Evolutionary conservation across 2,113 vertebrate genomes (phyloP).

Genomic region (Eonycteris spelaea): DNA sequence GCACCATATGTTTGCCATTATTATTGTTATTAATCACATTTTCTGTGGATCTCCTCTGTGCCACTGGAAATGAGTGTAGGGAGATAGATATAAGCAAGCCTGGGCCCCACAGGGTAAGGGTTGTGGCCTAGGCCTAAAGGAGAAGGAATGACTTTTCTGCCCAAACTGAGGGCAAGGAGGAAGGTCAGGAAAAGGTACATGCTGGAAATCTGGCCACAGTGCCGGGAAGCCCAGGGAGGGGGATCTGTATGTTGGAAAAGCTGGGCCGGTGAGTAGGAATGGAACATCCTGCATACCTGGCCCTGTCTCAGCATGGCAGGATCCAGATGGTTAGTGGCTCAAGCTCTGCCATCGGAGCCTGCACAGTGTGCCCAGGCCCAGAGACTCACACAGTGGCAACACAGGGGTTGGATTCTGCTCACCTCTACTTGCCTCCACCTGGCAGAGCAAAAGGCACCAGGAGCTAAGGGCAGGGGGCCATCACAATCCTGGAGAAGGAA

Average conservation of each 20-base stretch:
- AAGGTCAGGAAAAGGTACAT: not conserved
- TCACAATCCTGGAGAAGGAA: not conserved
- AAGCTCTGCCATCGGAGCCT: not conserved
- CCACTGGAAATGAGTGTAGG: not conserved
- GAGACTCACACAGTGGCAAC: not conserved
- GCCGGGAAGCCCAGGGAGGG: not conserved
- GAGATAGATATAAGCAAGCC: not conserved
- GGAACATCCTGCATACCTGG: accelerated
- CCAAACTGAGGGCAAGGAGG: not conserved
- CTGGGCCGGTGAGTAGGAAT: not conserved
- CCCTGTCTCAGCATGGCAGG: not conserved
- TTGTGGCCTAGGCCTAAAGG: not conserved
- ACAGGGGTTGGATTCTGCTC: not conserved
- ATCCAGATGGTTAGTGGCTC: not conserved
- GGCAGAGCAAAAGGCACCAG: not conserved
- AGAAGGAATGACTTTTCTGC: not conserved
- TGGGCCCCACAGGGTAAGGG: not conserved
- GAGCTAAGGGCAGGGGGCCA: not conserved
- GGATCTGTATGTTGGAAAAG: not conserved
- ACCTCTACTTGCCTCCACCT: not conserved
- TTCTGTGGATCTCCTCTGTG: not conserved
- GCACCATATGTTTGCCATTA: not conserved
- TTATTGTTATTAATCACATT: not conserved
- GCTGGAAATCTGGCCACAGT: not conserved
- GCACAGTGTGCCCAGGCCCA: not conserved